Evolutionary conservation across 2,888 invertebrate species (phyloP), one percentile per base, ranked within the genome.

Genomic region (Drosophila infuscata): DNA sequence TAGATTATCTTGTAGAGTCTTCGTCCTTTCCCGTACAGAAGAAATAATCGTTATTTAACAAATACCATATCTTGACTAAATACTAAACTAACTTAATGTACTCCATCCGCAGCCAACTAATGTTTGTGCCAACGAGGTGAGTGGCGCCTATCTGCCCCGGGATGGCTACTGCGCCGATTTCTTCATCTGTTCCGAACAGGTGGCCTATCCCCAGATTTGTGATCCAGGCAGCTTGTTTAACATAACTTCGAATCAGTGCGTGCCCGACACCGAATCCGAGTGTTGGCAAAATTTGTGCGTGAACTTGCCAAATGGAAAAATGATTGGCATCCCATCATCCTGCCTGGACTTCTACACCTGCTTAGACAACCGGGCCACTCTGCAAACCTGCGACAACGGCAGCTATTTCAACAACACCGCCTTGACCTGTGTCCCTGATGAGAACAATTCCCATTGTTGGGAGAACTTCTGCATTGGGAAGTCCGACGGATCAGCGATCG

Each of bases 221-320:
- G 70, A 69, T 11, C 2, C 33, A 0, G 90, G 90, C 38, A 91
- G 88, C 43, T 76, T 62, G 32, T 92, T 91, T 49, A 64, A 91
- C 38, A 32, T 41, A 0, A 58, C 36, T 0, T 15, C 32, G 0
- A 52, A 38, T 8, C 69, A 32, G 20, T 92, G 92, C 48, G 4
- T 48, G 5, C 88, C 88, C 3, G 92, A 92, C 48, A 35, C 67
- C 0, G 15, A 72, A 0, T 12, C 36, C 0, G 48, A 17, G 0
- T 92, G 92, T 63, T 91, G 89, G 89, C 82, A 92, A 68, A 90
- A 89, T 61, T 54, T 67, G 5, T 92, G 92, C 54, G 6, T 83
- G 5, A 61, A 65, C 2, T 11, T 76, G 60, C 5, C 36, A 0
- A 65, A 79, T 72, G 87, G 86, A 9, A 32, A 48, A 0, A 67